Evolutionary conservation across 2,797 vertebrate species (phyloP).

Genomic region (Anolis apletophallus): DNA sequence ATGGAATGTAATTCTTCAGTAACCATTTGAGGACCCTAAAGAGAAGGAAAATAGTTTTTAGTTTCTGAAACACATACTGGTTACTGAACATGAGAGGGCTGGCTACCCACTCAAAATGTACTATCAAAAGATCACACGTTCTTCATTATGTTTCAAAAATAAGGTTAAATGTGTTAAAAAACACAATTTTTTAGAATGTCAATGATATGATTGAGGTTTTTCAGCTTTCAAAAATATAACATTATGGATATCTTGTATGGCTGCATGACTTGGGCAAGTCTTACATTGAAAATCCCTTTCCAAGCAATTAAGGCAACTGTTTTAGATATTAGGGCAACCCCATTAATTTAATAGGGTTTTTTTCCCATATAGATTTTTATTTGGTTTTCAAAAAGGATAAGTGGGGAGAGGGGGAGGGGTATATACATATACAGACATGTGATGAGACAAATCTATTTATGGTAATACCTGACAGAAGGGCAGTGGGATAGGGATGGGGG

Average conservation of each 20-base stretch:
- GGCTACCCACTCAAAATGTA: background rate
- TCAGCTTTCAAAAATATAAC: background rate
- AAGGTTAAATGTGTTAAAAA: background rate
- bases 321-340: too few species aligned
- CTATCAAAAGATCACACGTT: background rate
- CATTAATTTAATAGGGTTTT: too few species aligned
- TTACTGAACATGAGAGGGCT: background rate
- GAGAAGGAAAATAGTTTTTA: background rate
- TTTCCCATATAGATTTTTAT: too few species aligned
- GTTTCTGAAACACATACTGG: constrained; percentile 4
- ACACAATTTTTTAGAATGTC: constrained; percentile 15
- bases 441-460: too few species aligned
- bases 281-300: background rate
- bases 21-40: constrained; percentile 91
- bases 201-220: background rate
- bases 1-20: constrained; percentile 96
- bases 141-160: background rate
- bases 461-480: too few species aligned
- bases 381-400: too few species aligned
- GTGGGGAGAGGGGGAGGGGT: too few species aligned
- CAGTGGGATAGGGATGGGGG: too few species aligned
- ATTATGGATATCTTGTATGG: too few species aligned
- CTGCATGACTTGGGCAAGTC: background rate
- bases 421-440: too few species aligned
- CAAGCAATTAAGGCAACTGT: background rate